Evolutionary conservation across 2,888 invertebrate genomes (phyloP).

Genomic region (Myopa testacea): DNA sequence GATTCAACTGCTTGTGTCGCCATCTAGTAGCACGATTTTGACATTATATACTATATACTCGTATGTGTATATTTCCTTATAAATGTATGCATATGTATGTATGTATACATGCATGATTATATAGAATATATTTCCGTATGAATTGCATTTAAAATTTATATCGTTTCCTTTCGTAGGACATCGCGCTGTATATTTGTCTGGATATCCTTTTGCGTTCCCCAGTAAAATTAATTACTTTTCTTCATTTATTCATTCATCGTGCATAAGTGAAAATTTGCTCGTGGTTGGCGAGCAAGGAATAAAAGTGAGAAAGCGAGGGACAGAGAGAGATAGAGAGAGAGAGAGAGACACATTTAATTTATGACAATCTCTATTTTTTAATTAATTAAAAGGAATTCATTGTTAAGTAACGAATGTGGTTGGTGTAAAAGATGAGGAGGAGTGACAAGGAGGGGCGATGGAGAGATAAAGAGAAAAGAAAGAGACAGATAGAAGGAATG

Average conservation of each 20-base stretch:
- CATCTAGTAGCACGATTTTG: background rate
- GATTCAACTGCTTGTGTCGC: background rate
- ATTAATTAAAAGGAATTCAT: background rate
- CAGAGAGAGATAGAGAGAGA: background rate
- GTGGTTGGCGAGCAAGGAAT: background rate
- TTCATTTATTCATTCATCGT: slow-evolving; percentile 19
- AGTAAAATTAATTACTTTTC: slow-evolving; percentile 34
- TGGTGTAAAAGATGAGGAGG: background rate
- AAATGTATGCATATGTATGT: no score
- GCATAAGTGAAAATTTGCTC: background rate
- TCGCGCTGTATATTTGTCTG: slow-evolving; percentile 29
- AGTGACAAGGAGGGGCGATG: background rate
- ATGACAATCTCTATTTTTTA: background rate
- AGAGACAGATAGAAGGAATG: no score
- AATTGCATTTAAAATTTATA: slow-evolving; percentile 8
- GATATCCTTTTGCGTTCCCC: slow-evolving; percentile 14
- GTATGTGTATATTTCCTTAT: no score
- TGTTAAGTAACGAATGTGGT: no score
- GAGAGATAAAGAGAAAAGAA: background rate
- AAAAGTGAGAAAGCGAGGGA: no score
- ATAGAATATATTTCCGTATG: no score
- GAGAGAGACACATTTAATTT: slow-evolving; percentile 11
- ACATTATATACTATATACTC: no score
- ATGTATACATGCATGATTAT: no score
- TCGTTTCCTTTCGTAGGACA: background rate